Evolutionary conservation across 2,888 invertebrate species (phyloP).

Genomic region (Lasioglossum zephyrum): DNA sequence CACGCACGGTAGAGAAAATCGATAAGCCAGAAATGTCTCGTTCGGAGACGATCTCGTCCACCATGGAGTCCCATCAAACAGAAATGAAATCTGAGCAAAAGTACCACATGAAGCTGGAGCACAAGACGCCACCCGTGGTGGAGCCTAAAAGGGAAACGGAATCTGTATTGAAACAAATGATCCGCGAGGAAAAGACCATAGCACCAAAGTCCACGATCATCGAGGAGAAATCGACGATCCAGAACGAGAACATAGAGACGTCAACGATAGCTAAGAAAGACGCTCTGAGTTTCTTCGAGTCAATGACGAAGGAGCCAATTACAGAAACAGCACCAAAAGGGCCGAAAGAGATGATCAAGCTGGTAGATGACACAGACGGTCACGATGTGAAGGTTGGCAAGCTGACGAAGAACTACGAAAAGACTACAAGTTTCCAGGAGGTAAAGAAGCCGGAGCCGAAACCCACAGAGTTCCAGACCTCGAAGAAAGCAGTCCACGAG

Average conservation of each 20-base stretch:
- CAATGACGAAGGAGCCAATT: constrained; percentile 85
- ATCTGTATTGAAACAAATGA: constrained; percentile 58
- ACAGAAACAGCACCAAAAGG: constrained; percentile 77
- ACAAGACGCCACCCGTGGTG: constrained; percentile 79
- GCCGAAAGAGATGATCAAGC: constrained; percentile 83
- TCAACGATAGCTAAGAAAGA: constrained; percentile 88
- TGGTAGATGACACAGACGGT: constrained; percentile 77
- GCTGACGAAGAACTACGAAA: constrained; percentile 82
- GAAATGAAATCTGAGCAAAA: constrained; percentile 83
- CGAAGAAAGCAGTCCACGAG: constrained; percentile 79
- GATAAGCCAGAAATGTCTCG: constrained; percentile 75
- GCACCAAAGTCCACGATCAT: constrained; percentile 56
- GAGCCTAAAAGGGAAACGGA: constrained; percentile 65
- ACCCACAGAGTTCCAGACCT: constrained; percentile 69
- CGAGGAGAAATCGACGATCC: constrained; percentile 71
- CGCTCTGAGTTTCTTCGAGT: constrained; percentile 89
- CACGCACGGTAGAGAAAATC: constrained; percentile 75
- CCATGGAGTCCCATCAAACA: constrained; percentile 80
- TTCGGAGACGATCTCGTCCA: constrained; percentile 81
- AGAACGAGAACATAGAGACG: constrained; percentile 85
- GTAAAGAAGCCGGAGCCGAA: constrained; percentile 72
- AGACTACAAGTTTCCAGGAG: constrained; percentile 80
- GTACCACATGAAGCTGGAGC: constrained; percentile 83
- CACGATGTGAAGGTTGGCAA: constrained; percentile 81
- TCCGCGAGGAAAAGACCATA: constrained; percentile 61